These are phyloP conservation scores for Rhyacophila brunnea DNA, from an alignment of 1,140 invertebrate genomes.

Conservation along the genomic window DNA sequence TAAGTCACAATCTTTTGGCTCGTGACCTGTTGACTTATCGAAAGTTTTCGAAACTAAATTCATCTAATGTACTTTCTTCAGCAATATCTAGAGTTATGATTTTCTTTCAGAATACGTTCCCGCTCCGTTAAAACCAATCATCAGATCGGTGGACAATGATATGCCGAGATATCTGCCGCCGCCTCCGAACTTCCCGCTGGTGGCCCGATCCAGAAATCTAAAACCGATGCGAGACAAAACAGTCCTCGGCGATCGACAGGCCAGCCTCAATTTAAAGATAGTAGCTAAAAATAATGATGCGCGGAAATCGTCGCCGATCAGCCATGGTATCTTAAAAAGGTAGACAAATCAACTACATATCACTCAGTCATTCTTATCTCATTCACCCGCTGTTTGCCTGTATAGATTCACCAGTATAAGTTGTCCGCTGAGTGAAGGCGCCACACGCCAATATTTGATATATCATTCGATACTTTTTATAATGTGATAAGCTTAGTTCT, in stretches of 20 bases:
- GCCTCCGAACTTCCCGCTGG: slow-evolving; percentile 13
- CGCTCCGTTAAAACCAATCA: slow-evolving; percentile 19
- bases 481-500: too few species aligned
- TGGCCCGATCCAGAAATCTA: slow-evolving; percentile 7
- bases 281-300: slow-evolving; percentile 47
- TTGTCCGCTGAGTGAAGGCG: too few species aligned
- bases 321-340: slow-evolving; percentile 27
- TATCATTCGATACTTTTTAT: too few species aligned
- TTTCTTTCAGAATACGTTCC: slow-evolving; percentile 29
- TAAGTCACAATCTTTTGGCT: too few species aligned
- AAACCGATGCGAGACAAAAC: slow-evolving; percentile 31
- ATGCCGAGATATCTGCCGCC: slow-evolving; percentile 23
- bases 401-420: too few species aligned
- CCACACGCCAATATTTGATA: too few species aligned
- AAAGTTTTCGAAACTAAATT: not conserved
- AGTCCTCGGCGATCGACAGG: slow-evolving; percentile 40
- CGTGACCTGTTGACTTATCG: not conserved
- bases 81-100: too few species aligned
- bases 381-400: too few species aligned
- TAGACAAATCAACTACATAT: too few species aligned
- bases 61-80: not conserved
- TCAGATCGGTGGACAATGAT: slow-evolving; percentile 28
- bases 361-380: too few species aligned
- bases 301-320: slow-evolving; percentile 19
- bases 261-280: slow-evolving; percentile 48